A percentile compares a stretch with the other conserved stretches of the same genome.
phyloP scores from a whole-genome alignment of 2,888 invertebrate species.

The Myopa tessellatipennis region DNA sequence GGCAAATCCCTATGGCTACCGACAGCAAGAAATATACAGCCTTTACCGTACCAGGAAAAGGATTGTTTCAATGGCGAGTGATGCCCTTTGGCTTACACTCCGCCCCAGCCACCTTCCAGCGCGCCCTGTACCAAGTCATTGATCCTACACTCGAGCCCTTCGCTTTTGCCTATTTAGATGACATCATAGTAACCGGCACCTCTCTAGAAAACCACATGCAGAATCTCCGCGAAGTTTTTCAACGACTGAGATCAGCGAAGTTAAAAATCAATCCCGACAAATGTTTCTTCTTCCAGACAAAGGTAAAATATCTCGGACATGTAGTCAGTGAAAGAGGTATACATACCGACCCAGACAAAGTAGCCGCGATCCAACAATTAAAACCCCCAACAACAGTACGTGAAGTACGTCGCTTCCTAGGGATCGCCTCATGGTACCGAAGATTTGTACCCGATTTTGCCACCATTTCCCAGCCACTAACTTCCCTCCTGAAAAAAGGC shows the following conservation, averaged over 20 bases:
- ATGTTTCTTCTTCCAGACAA: background rate
- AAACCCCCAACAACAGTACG: conserved; percentile 8
- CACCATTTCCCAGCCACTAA: too few species aligned
- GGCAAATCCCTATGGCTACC: background rate
- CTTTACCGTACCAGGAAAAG: background rate
- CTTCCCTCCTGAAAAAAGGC: too few species aligned
- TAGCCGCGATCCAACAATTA: conserved; percentile 11
- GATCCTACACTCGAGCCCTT: background rate
- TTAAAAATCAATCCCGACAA: background rate
- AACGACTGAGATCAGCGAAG: background rate
- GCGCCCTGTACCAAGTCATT: background rate
- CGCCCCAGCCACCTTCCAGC: background rate
- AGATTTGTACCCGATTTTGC: too few species aligned
- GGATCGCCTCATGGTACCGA: background rate
- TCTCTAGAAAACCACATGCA: background rate
- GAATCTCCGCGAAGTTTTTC: background rate
- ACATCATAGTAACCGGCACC: background rate
- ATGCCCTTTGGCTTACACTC: too few species aligned
- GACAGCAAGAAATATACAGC: background rate
- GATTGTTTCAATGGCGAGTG: too few species aligned
- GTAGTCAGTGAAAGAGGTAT: too few species aligned
- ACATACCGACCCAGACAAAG: too few species aligned
- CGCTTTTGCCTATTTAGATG: background rate
- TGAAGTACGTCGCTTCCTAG: conserved; percentile 15
- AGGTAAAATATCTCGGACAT: background rate